A percentile compares a stretch with the other conserved stretches of the same genome.
Evolutionary conservation across 92 coral and sea anemone genomes (phyloP).

Genomic region (Paragorgia papillata): DNA sequence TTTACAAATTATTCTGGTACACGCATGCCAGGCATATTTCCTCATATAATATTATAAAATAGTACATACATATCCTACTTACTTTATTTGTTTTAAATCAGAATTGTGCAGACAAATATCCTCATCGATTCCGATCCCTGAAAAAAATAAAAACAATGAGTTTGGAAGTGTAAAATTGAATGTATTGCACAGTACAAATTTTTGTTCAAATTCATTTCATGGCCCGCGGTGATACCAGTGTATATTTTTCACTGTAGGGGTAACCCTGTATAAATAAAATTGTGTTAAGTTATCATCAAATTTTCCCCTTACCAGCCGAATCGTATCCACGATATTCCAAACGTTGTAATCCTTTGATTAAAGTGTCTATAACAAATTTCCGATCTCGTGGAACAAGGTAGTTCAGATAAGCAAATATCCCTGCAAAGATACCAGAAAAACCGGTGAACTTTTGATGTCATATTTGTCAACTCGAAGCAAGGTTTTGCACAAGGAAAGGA

Average conservation of each 20-base stretch:
- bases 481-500: too few relatives aligned
- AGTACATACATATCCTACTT: background rate
- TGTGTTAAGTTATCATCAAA: too few relatives aligned
- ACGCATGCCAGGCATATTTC: too few relatives aligned
- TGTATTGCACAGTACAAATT: too few relatives aligned
- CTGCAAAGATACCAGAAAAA: conserved; percentile 43
- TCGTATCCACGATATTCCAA: conserved; percentile 95
- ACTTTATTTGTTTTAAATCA: conserved; percentile 34
- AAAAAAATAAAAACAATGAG: background rate
- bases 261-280: too few relatives aligned
- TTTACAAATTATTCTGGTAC: too few relatives aligned
- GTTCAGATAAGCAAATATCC: conserved; percentile 95
- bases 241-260: too few relatives aligned
- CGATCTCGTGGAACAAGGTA: conserved; percentile 92
- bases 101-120: conserved; percentile 61
- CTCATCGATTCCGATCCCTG: conserved; percentile 95
- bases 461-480: too few relatives aligned
- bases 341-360: conserved; percentile 87
- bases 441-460: conserved; percentile 15
- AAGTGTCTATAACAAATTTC: conserved; percentile 79
- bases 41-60: too few relatives aligned
- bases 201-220: too few relatives aligned
- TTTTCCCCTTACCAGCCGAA: conserved; percentile 93
- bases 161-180: background rate
- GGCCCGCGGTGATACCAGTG: too few relatives aligned